Percentiles rank a stretch among this genome's conserved stretches.
Evolutionary conservation across 1,140 invertebrate genomes (phyloP).

Genomic region (Tetramorium parvispinum): DNA sequence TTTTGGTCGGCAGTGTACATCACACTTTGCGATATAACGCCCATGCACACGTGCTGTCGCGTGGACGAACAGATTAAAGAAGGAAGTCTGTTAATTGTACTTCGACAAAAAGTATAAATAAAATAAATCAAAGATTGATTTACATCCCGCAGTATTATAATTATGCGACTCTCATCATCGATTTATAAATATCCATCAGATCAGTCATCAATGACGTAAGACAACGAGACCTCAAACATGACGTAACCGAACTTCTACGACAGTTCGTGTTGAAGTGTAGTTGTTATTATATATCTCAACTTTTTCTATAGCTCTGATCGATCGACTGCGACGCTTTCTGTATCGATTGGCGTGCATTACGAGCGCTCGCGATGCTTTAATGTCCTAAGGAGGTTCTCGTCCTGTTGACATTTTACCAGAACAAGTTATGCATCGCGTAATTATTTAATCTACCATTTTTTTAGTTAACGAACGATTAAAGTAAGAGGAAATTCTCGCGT

Average conservation of each 20-base stretch:
- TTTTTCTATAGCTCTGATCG: background rate
- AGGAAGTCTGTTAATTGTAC: background rate
- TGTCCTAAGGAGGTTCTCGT: background rate
- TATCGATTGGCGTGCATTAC: background rate
- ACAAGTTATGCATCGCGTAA: background rate
- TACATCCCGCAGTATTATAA: background rate
- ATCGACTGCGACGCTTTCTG: background rate
- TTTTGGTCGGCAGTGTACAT: background rate
- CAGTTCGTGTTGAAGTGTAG: background rate
- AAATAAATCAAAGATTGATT: background rate
- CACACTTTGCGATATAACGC: background rate
- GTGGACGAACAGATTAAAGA: background rate
- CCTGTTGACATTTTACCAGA: background rate
- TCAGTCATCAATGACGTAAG: conserved; percentile 19
- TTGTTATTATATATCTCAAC: background rate
- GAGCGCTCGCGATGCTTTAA: background rate
- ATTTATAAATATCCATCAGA: conserved; percentile 39
- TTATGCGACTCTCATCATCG: background rate
- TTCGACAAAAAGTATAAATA: background rate
- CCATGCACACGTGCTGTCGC: background rate
- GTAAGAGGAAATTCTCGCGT: background rate
- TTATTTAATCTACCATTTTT: background rate
- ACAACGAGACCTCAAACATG: background rate
- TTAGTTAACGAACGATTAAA: background rate
- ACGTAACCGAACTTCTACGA: conserved; percentile 12